Percentiles rank a stretch among this genome's conserved stretches.
Conservation (phyloP, 2,888 invertebrate genomes). For the Eulithis testata region DNA sequence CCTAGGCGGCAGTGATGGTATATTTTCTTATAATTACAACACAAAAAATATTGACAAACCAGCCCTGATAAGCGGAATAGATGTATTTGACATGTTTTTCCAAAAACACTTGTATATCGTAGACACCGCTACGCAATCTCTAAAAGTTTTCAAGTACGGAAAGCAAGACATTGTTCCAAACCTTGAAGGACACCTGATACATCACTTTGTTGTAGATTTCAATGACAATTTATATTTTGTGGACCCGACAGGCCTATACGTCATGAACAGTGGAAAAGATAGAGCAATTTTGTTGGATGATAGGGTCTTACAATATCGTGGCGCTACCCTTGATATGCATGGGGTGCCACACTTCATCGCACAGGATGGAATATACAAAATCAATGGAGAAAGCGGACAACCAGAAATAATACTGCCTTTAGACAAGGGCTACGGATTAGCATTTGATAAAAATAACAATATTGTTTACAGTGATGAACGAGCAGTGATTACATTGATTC, state of each 20-base stretch:
- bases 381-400: constrained; percentile 50
- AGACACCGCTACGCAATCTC: constrained; percentile 59
- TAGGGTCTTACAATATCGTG: constrained; percentile 54
- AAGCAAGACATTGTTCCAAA: constrained; percentile 44
- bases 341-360: constrained; percentile 59
- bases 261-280: constrained; percentile 47
- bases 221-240: constrained; percentile 56
- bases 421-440: constrained; percentile 60
- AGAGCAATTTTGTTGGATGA: constrained; percentile 48
- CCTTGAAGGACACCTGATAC: constrained; percentile 54
- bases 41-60: constrained; percentile 52
- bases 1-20: constrained; percentile 68
- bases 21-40: constrained; percentile 59
- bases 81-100: constrained; percentile 66
- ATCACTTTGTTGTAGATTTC: constrained; percentile 58
- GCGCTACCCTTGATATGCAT: constrained; percentile 53
- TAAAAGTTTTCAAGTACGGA: constrained; percentile 50
- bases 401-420: constrained; percentile 50
- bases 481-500: constrained; percentile 56
- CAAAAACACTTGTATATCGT: constrained; percentile 60
- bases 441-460: constrained; percentile 64
- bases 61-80: constrained; percentile 52
- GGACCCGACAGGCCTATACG: constrained; percentile 55
- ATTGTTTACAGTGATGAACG: constrained; percentile 64
- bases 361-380: constrained; percentile 60